Percentiles rank a stretch among this genome's conserved stretches.
Evolutionary conservation across 2,797 vertebrate species (phyloP).

Genomic region (Gobionotothen gibberifrons): DNA sequence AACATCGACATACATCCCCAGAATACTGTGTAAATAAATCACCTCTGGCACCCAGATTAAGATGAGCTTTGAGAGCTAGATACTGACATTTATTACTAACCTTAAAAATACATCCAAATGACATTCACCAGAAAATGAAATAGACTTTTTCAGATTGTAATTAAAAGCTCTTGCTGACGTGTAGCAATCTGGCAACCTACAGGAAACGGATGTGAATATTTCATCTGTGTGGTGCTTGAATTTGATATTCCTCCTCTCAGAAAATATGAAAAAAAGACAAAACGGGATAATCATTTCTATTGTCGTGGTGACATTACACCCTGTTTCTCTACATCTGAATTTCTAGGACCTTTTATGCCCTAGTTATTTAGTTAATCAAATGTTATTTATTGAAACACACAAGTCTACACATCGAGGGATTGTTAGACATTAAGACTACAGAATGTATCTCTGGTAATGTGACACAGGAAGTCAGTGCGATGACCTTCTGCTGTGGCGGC

Average conservation of each 20-base stretch:
- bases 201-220: not conserved
- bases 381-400: not conserved
- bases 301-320: not conserved
- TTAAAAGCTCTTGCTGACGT: too few species aligned
- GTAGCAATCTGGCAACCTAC: too few species aligned
- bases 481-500: not conserved
- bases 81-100: not conserved
- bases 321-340: not conserved
- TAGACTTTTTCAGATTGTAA: not conserved
- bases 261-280: not conserved
- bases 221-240: not conserved
- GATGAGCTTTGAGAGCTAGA: not conserved
- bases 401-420: not conserved
- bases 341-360: not conserved
- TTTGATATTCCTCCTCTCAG: not conserved
- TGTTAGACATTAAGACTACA: not conserved
- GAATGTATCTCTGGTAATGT: not conserved
- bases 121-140: not conserved
- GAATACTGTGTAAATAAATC: not conserved
- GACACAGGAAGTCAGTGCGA: not conserved
- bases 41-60: not conserved
- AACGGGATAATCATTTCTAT: not conserved
- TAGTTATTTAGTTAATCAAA: not conserved
- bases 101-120: too few species aligned
- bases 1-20: not conserved